Percentiles rank a stretch among this genome's conserved stretches.
phyloP scores from a whole-genome alignment of 2,113 vertebrate species.

The Amphilophus citrinellus region DNA sequence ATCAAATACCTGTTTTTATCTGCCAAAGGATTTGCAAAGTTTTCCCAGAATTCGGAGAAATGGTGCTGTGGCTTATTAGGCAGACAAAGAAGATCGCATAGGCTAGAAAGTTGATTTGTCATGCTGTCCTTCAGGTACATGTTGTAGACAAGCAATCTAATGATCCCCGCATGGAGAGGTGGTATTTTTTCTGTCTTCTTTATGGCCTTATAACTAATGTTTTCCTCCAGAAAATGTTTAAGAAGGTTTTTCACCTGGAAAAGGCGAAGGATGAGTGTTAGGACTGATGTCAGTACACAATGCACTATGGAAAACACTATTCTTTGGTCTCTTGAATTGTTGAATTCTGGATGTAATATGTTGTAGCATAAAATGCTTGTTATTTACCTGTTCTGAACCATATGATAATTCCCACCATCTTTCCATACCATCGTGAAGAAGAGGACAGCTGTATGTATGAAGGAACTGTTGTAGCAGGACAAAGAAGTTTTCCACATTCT shows the following conservation, averaged over 20 bases:
- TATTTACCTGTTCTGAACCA: constrained; percentile 64
- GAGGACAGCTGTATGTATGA: rapidly evolving
- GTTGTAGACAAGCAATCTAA: constrained; percentile 20
- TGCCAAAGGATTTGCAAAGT: not conserved
- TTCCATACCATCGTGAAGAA: not conserved
- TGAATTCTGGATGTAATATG: not conserved
- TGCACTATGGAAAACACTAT: not conserved
- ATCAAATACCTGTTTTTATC: constrained; percentile 23
- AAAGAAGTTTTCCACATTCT: constrained; percentile 79
- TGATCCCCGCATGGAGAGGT: constrained; percentile 25
- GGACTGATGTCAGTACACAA: not conserved
- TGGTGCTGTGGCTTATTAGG: rapidly evolving
- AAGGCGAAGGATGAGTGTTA: rapidly evolving
- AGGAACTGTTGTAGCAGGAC: constrained; percentile 77
- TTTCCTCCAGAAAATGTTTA: not conserved
- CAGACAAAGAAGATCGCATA: constrained; percentile 52
- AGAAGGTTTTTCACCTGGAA: constrained; percentile 27
- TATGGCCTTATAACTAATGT: not conserved
- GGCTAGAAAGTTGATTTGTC: not conserved
- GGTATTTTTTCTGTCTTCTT: not conserved
- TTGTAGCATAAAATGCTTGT: not conserved
- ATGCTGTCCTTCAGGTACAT: rapidly evolving
- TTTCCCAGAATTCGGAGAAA: not conserved
- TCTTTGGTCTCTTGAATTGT: not conserved
- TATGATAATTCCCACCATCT: constrained; percentile 51